Evolutionary conservation across 2,797 vertebrate genomes (phyloP).

Genomic region (Manis javanica): DNA sequence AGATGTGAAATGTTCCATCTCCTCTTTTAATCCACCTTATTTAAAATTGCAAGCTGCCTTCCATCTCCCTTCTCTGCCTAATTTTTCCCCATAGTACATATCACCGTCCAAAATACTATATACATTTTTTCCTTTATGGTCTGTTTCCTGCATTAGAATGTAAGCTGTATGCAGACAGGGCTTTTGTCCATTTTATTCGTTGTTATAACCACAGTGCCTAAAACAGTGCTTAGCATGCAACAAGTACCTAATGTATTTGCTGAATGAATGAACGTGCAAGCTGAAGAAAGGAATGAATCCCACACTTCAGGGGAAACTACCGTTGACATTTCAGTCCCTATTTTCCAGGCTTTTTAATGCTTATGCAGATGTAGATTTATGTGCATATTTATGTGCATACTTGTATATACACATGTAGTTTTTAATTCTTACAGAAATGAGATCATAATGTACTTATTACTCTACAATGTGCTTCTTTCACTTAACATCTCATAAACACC

Average conservation of each 20-base stretch:
- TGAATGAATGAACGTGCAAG: background rate
- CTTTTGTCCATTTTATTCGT: background rate
- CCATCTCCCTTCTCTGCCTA: background rate
- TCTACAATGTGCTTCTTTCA: background rate
- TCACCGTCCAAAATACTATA: background rate
- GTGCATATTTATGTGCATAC: background rate
- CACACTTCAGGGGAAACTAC: background rate
- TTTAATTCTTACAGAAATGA: slow-evolving; percentile 30
- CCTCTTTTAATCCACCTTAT: background rate
- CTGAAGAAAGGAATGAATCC: background rate
- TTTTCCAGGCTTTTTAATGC: background rate
- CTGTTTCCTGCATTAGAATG: background rate
- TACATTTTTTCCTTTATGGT: background rate
- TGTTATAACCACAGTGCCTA: background rate
- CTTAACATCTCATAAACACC: background rate
- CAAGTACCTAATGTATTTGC: background rate
- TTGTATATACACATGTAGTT: background rate
- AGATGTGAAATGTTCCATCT: slow-evolving; percentile 13
- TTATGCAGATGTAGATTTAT: background rate
- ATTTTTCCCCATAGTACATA: background rate
- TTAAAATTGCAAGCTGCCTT: background rate
- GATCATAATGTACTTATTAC: background rate
- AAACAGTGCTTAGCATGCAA: background rate
- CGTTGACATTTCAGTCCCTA: background rate
- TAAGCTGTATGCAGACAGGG: background rate